Evolutionary conservation across 1,140 invertebrate species (phyloP).

Genomic region (Orchesella cincta): DNA sequence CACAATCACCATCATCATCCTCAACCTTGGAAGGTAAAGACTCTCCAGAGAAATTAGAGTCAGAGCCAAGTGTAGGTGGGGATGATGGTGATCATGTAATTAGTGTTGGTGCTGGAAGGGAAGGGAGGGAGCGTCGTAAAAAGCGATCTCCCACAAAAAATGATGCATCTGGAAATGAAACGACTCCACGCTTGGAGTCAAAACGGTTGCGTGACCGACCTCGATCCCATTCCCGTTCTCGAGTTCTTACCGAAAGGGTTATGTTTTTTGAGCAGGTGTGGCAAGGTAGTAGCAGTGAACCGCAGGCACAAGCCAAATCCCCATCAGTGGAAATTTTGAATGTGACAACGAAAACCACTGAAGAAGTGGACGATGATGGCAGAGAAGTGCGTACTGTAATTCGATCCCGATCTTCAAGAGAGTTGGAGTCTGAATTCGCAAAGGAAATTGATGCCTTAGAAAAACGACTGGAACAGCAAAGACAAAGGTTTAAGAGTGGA

Average conservation of each 20-base stretch:
- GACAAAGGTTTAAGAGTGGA: constrained; percentile 27
- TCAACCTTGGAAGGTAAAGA: background rate
- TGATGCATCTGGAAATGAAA: background rate
- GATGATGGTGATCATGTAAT: background rate
- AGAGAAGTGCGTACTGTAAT: background rate
- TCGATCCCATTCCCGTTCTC: constrained; percentile 56
- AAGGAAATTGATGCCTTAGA: constrained; percentile 36
- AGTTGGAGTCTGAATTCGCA: constrained; percentile 16
- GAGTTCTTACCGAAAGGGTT: constrained; percentile 68
- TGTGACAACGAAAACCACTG: too few species aligned
- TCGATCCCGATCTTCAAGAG: constrained; percentile 4
- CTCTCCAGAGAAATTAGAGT: background rate
- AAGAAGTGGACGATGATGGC: too few species aligned
- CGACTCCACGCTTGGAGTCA: background rate
- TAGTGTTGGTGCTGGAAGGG: constrained; percentile 4
- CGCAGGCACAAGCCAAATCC: constrained; percentile 15
- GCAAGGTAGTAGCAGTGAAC: constrained; percentile 56
- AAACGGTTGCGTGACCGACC: background rate
- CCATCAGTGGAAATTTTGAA: background rate
- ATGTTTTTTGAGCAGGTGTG: constrained; percentile 76
- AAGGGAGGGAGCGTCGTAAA: background rate
- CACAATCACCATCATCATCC: background rate
- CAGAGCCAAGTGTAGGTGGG: background rate
- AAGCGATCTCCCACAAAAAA: background rate
- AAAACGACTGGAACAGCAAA: constrained; percentile 28